A percentile compares a stretch with the other conserved stretches of the same genome.
These are phyloP conservation scores for Octonoba sinensis DNA, from an alignment of 2,888 invertebrate species.

Conservation along the genomic window DNA sequence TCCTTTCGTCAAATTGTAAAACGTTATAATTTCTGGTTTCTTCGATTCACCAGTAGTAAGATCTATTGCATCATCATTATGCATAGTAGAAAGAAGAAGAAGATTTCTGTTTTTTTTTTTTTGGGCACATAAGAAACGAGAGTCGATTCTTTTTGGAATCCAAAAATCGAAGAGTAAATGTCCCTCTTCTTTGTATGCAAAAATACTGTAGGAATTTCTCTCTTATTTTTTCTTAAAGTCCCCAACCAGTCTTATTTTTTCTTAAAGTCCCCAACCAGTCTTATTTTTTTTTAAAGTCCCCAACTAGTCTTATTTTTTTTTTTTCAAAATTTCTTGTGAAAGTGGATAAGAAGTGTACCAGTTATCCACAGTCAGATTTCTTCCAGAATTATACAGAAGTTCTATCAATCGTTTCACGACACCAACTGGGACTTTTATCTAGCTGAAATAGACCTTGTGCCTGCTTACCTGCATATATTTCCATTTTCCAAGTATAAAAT, in stretches of 20 bases:
- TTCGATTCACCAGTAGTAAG: not conserved
- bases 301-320: not conserved
- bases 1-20: not conserved
- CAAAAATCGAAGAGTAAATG: conserved; percentile 10
- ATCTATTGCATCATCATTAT: not conserved
- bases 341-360: not conserved
- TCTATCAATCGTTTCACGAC: no score
- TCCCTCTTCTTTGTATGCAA: not conserved
- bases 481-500: conserved; percentile 39
- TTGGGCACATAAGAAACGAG: conserved; percentile 19
- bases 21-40: conserved; percentile 9
- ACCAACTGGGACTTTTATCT: not conserved
- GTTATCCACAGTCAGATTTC: not conserved
- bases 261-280: not conserved
- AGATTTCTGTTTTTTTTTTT: not conserved
- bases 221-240: conserved; percentile 20
- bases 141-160: conserved; percentile 2
- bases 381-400: no score
- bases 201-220: conserved; percentile 20
- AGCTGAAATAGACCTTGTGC: conserved; percentile 29
- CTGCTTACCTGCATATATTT: conserved; percentile 39
- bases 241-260: conserved; percentile 25
- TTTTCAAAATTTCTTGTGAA: no score
- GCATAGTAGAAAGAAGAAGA: conserved; percentile 13
- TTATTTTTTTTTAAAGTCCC: not conserved